A percentile compares a stretch with the other conserved stretches of the same genome.
phyloP scores from a whole-genome alignment of 2,888 invertebrate species.

The Eudasyphora cyanicolor region DNA sequence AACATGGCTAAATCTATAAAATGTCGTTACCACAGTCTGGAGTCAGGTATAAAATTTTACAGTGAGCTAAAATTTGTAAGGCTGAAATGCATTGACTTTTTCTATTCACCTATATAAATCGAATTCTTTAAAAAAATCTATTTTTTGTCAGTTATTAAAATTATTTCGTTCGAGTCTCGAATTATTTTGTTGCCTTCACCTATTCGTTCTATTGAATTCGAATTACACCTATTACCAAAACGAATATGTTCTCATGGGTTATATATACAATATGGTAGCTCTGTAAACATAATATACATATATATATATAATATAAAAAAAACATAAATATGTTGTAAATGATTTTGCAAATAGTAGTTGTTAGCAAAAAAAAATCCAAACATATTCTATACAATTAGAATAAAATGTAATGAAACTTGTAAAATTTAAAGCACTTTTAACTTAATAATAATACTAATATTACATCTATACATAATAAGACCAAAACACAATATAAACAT shows the following conservation, averaged over 20 bases:
- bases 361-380: slow-evolving; percentile 52
- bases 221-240: too few relatives aligned
- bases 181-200: too few relatives aligned
- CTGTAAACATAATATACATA: slow-evolving; percentile 1
- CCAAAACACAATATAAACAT: slow-evolving; percentile 12
- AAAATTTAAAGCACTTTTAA: slow-evolving; percentile 56
- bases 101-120: too few relatives aligned
- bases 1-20: too few relatives aligned
- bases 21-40: too few relatives aligned
- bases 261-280: neutral
- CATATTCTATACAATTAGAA: slow-evolving; percentile 19
- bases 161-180: too few relatives aligned
- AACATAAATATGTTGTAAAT: slow-evolving; percentile 54
- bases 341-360: slow-evolving; percentile 62
- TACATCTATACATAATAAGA: slow-evolving; percentile 14
- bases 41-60: too few relatives aligned
- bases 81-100: too few relatives aligned
- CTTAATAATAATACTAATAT: slow-evolving; percentile 9
- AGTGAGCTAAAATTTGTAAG: too few relatives aligned
- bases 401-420: slow-evolving; percentile 40
- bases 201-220: too few relatives aligned
- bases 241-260: neutral
- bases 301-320: slow-evolving; percentile 17
- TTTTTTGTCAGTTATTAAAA: too few relatives aligned
- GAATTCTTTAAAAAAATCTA: too few relatives aligned